Evolutionary conservation across 2,888 invertebrate species (phyloP), one percentile per base, ranked within the genome.

Genomic region (Thecocarcelia acutangulata): DNA sequence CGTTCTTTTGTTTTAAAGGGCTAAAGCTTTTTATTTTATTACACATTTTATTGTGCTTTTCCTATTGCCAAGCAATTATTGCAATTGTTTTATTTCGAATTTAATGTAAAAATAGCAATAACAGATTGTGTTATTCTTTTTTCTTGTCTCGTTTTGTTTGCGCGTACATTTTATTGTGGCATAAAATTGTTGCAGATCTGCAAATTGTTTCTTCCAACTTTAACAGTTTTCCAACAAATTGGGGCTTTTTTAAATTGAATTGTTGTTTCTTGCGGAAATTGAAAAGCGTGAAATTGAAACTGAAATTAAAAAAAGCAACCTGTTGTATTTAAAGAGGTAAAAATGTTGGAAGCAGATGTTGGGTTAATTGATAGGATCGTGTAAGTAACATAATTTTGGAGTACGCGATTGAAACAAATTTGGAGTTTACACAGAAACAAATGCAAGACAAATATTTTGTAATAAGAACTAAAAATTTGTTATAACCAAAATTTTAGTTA

Each of bases 141-240:
- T 54, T 17, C 44, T 74, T 8, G n/a, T 17, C 40, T 66, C 42
- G 8, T 52, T 59, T 50, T n/a, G n/a, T n/a, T n/a, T n/a, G n/a
- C n/a, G n/a, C n/a, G 4, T 11, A 48, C 2, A 46, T 24, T 24
- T 24, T 24, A 24, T 24, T 9, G 33, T 33, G 33, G 33, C 33
- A 9, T 15, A 24, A 50, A 48, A 63, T 63, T 37, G 40, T 50
- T 66, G 40, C 11, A 58, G 48, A 44, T 64, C 70, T 64, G 58
- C 50, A 59, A 78, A 78, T 72, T 52, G 64, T 78, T 78, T 58
- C 37, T 58, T 37, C 50, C 52, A 72, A 59, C 72, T 66, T 64
- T 2, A 59, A 70, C 17, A 13, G 15, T 21, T 73, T 52, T n/a
- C 11, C 17, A 46, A 17, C n/a, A 58, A 42, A 28, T 44, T 44